Percentiles rank a stretch among this genome's conserved stretches.
Evolutionary conservation across 1,140 invertebrate species (phyloP).

Genomic region (Drosophila persimilis): DNA sequence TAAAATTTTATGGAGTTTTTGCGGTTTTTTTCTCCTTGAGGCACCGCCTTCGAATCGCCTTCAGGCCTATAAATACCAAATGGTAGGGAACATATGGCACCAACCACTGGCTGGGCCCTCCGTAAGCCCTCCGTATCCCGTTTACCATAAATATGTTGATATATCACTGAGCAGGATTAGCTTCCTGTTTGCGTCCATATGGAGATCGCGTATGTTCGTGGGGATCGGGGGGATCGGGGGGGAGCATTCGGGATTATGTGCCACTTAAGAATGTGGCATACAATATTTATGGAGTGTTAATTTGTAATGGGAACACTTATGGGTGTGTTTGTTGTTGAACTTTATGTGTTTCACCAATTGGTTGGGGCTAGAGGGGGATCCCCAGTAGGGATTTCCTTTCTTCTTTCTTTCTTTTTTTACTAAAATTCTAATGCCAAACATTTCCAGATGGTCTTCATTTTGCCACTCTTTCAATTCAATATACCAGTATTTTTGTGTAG

Average conservation of each 20-base stretch:
- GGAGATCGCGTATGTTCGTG: slow-evolving; percentile 36
- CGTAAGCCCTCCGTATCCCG: slow-evolving; percentile 70
- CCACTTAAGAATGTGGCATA: slow-evolving; percentile 43
- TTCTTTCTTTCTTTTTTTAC: neutral
- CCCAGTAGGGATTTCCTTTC: neutral
- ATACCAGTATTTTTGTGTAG: slow-evolving; percentile 13
- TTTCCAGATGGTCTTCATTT: neutral
- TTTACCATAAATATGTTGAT: slow-evolving; percentile 82
- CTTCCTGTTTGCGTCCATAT: slow-evolving; percentile 77
- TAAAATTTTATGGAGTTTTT: slow-evolving; percentile 64
- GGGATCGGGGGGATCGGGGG: too few relatives aligned
- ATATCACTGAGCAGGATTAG: slow-evolving; percentile 80
- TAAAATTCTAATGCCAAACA: slow-evolving; percentile 15
- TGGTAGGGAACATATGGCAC: slow-evolving; percentile 64
- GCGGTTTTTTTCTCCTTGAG: slow-evolving; percentile 1
- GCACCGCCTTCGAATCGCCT: slow-evolving; percentile 1
- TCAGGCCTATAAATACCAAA: slow-evolving; percentile 26
- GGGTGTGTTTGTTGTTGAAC: slow-evolving; percentile 56
- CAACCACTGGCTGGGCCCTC: slow-evolving; percentile 48
- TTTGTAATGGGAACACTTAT: slow-evolving; percentile 71
- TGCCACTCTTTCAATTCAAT: neutral
- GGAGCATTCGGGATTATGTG: slow-evolving; percentile 37
- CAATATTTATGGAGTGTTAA: slow-evolving; percentile 76
- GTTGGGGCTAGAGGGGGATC: slow-evolving; percentile 2
- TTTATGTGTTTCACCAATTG: slow-evolving; percentile 61